These are phyloP conservation scores for Leptinotarsa lineolata DNA, from an alignment of 1,140 invertebrate genomes.

Conservation along the genomic window DNA sequence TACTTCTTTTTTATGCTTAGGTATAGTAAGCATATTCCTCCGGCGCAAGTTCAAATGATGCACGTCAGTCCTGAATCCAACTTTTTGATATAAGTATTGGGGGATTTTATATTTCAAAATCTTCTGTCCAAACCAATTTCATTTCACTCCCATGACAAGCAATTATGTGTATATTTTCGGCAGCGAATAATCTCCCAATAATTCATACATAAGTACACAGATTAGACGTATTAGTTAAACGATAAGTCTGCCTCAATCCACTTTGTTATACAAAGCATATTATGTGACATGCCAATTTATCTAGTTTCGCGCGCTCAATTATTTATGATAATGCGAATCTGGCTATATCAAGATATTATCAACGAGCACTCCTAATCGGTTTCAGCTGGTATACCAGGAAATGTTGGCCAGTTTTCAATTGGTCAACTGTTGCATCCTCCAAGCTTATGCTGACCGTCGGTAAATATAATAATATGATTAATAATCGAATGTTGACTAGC, in stretches of 20 bases:
- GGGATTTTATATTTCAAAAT: too few species aligned
- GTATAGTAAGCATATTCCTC: too few species aligned
- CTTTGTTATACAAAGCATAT: conserved; percentile 23
- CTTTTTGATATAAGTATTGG: too few species aligned
- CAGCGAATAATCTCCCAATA: conserved; percentile 21
- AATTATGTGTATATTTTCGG: conserved; percentile 14
- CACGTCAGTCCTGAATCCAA: too few species aligned
- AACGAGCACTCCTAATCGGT: conserved; percentile 11
- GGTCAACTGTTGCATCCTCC: too few species aligned
- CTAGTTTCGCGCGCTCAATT: conserved; percentile 21
- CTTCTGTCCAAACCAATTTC: too few species aligned
- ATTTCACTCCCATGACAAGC: too few species aligned
- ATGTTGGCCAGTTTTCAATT: neutral
- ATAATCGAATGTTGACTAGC: neutral
- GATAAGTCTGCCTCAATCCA: conserved; percentile 30
- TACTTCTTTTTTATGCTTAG: too few species aligned
- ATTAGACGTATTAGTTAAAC: conserved; percentile 23
- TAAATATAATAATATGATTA: too few species aligned
- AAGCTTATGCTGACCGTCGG: too few species aligned
- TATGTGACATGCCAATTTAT: conserved; percentile 24
- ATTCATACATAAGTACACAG: conserved; percentile 24
- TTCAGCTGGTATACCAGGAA: neutral
- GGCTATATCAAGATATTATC: conserved; percentile 22
- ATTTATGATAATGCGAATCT: conserved; percentile 18
- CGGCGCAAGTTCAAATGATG: too few species aligned